phyloP scores from a whole-genome alignment of 2,888 invertebrate species.

The Helobdella robusta region DNA sequence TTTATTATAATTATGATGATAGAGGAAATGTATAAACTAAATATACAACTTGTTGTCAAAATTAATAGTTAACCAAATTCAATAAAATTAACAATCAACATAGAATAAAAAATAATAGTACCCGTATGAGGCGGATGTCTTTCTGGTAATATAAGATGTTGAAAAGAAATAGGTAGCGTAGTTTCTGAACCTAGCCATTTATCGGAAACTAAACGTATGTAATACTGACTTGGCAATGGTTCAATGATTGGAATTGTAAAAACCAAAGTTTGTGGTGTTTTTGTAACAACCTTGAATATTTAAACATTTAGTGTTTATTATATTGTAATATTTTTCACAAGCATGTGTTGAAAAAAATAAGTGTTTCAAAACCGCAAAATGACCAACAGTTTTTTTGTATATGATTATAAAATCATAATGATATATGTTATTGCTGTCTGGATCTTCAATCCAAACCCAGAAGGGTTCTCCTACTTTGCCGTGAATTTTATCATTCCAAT shows the following conservation, averaged over 20 bases:
- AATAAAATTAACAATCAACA: no score
- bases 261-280: constrained; percentile 70
- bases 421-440: constrained; percentile 83
- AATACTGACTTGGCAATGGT: constrained; percentile 79
- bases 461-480: constrained; percentile 79
- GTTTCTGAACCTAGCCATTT: constrained; percentile 63
- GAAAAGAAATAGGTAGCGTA: constrained; percentile 57
- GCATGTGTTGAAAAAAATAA: no score
- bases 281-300: constrained; percentile 58
- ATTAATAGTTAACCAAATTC: no score
- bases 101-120: no score
- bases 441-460: constrained; percentile 97
- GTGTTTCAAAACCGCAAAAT: not conserved
- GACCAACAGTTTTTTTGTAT: constrained; percentile 66
- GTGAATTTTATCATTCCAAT: constrained; percentile 79
- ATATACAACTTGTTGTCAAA: no score
- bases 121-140: constrained; percentile 82
- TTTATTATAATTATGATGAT: no score
- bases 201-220: constrained; percentile 76
- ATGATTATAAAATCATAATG: constrained; percentile 85
- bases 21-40: no score
- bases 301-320: no score
- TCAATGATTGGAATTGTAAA: constrained; percentile 88
- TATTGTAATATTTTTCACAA: no score
- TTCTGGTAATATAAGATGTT: constrained; percentile 80